Base-by-base conservation (phyloP, 2,113 vertebrate species). In the Rhinolophus sinicus region DNA sequence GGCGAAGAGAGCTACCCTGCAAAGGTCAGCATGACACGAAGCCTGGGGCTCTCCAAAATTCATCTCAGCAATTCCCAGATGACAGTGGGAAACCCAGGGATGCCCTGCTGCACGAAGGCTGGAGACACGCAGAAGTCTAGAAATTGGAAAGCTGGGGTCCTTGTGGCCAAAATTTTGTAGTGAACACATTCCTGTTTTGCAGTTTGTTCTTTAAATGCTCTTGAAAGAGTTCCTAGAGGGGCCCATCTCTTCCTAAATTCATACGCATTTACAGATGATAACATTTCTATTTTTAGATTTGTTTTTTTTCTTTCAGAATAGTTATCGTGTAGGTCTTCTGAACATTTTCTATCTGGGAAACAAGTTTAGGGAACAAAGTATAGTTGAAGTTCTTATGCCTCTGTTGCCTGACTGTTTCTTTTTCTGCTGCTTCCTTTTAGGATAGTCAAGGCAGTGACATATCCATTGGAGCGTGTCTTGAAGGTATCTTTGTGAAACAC, bases 401-500 rank as follows among this genome's bases (percentile, higher is more conserved):
- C 65, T 52, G 52, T 60, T 24, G 56, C 62, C 30, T 1, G 21
- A 65, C 22, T 87, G 44, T 64, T 30, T 33, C 62, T 93, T 89
- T 62, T 21, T 96, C 90, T 96, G 56, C 56, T 65, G 52, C 93
- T 62, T 96, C 54, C 50, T 83, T 97, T 88, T 96, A 99, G 99
- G 99, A 99, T 93, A 99, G 99, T 93, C 99, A 99, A 95, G 99
- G 99, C 95, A 98, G 99, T 76, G 99, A 99, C 96, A 99, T 99
- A 89, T 98, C 99, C 81, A 98, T 99, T 60, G 99, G 99, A 58
- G 99, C 99, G 0, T 99, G 99, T 98, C 99, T 99, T 3, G 99
- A 99, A 50, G 99, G 99, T 16, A 99, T 99, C 98, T 99, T 99
- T 97, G 99, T 99, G 95, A 99, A 99, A 89, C 99, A 99, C 97